Percentiles rank a stretch among this genome's conserved stretches.
phyloP scores from a whole-genome alignment of 2,888 invertebrate genomes.

The Meteorus colon region DNA sequence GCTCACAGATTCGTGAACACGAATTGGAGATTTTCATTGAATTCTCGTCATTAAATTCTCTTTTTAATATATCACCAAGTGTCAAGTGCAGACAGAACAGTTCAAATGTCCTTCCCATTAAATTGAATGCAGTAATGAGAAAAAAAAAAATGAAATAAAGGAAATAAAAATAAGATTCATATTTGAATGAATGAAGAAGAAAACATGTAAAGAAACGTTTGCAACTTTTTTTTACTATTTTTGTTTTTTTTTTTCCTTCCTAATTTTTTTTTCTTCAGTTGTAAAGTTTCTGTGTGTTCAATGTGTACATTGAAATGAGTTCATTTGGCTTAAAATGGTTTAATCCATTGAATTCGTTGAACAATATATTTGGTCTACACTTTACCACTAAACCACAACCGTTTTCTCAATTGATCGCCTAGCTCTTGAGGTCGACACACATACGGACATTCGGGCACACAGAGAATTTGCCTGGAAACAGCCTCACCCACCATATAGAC shows the following conservation, averaged over 20 bases:
- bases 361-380: not conserved
- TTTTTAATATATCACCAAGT: not conserved
- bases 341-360: not conserved
- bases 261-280: not conserved
- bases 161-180: not conserved
- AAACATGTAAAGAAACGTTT: not conserved
- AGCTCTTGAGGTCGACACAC: not conserved
- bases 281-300: not conserved
- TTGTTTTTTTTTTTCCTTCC: not conserved
- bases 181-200: not conserved
- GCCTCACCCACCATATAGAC: not conserved
- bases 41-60: not conserved
- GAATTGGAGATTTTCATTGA: not conserved
- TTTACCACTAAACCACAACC: not conserved
- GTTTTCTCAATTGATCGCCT: conserved; percentile 10
- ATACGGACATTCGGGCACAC: not conserved
- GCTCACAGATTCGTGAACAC: not conserved
- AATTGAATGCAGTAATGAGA: conserved; percentile 28
- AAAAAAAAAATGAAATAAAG: not conserved
- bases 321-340: not conserved
- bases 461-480: not conserved
- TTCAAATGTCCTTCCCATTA: not conserved
- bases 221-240: not conserved
- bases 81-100: not conserved
- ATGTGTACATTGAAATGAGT: not conserved